Percentiles rank a stretch among this genome's conserved stretches.
phyloP scores from a whole-genome alignment of 2,113 vertebrate species.

The Callorhinus ursinus region DNA sequence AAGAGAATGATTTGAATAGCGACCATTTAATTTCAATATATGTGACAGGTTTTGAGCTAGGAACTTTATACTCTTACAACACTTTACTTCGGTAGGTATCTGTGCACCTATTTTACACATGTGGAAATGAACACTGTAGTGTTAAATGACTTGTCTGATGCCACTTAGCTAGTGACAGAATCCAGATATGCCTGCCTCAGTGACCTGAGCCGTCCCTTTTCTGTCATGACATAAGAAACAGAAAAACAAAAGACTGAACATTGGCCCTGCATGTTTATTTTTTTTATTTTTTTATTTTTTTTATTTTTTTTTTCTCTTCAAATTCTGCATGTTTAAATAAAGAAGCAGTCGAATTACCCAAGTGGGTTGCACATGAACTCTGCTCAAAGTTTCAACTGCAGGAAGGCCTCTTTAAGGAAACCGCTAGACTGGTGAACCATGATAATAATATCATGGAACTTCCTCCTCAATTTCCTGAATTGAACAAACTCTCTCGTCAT shows the following conservation, averaged over 20 bases:
- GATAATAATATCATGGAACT: conserved; percentile 56
- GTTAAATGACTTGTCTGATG: background rate
- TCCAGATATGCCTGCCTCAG: background rate
- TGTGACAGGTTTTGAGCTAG: background rate
- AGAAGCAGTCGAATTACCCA: background rate
- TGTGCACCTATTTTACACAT: background rate
- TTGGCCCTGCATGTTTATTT: background rate
- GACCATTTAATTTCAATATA: background rate
- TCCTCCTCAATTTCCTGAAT: conserved; percentile 67
- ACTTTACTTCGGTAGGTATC: background rate
- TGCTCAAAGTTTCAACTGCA: background rate
- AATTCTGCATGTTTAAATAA: background rate
- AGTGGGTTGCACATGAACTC: background rate
- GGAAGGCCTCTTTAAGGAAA: conserved; percentile 55
- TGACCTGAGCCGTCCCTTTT: background rate
- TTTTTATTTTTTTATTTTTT: no score
- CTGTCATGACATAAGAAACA: background rate
- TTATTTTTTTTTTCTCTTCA: no score
- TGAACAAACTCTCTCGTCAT: conserved; percentile 26
- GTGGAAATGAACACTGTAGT: conserved; percentile 9
- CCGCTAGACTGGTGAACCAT: background rate
- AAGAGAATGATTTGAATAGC: background rate
- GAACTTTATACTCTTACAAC: background rate
- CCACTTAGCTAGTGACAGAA: background rate
- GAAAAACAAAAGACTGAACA: background rate